Percentiles rank a stretch among this genome's conserved stretches.
phyloP scores from a whole-genome alignment of 1,140 invertebrate species.

The Scaptomyza montana region DNA sequence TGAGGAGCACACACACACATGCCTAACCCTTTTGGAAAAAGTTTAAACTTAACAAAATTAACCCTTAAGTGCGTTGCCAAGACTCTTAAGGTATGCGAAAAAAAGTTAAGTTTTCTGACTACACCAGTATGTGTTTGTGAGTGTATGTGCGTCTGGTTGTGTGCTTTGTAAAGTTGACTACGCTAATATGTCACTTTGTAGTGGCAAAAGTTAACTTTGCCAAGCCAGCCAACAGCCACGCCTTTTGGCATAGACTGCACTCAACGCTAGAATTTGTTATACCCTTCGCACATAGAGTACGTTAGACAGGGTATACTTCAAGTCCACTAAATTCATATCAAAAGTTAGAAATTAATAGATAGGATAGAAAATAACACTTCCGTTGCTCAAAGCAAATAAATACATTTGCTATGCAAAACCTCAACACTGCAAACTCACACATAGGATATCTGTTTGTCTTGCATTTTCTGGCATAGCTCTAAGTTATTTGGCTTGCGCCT shows the following conservation, averaged over 20 bases:
- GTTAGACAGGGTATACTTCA: background rate
- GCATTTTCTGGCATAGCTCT: background rate
- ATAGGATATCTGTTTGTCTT: background rate
- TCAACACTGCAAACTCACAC: too few relatives aligned
- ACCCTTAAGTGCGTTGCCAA: constrained; percentile 62
- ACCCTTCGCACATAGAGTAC: constrained; percentile 1
- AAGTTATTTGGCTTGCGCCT: constrained; percentile 43
- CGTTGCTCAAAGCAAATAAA: too few relatives aligned
- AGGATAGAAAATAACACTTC: background rate
- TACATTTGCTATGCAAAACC: too few relatives aligned
- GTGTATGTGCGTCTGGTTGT: constrained; percentile 16
- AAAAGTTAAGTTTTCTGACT: constrained; percentile 51
- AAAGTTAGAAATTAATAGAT: too few relatives aligned
- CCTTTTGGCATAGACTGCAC: constrained; percentile 50
- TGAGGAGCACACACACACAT: constrained; percentile 18
- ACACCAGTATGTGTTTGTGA: constrained; percentile 10
- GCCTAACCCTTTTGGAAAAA: constrained; percentile 49
- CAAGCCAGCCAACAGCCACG: constrained; percentile 42
- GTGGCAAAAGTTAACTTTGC: constrained; percentile 77
- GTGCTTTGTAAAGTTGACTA: constrained; percentile 75
- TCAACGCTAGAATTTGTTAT: constrained; percentile 51
- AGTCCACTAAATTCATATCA: background rate
- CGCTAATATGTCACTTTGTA: constrained; percentile 82
- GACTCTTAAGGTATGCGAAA: constrained; percentile 46
- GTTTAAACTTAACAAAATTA: constrained; percentile 72